phyloP scores from a whole-genome alignment of 2,888 invertebrate genomes.

The Dilophus febrilis region DNA sequence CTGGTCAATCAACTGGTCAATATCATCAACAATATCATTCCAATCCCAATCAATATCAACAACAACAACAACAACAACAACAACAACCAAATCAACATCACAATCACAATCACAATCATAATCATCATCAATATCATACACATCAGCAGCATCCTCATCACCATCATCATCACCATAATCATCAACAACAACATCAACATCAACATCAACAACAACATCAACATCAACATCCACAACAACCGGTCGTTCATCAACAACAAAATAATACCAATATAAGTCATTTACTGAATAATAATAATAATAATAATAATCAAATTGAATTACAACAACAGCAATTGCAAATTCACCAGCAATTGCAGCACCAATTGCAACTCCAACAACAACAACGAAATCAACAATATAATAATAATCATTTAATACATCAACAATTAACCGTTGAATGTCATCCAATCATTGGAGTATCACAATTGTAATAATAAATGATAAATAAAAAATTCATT shows the following conservation, averaged over 20 bases:
- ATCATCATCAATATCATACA: too few relatives aligned
- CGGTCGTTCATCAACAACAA: too few relatives aligned
- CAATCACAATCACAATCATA: slow-evolving; percentile 15
- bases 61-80: slow-evolving; percentile 13
- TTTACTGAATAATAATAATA: too few relatives aligned
- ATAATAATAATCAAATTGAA: too few relatives aligned
- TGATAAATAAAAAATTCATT: too few relatives aligned
- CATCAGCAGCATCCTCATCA: slow-evolving; percentile 8
- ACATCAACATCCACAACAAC: slow-evolving; percentile 9
- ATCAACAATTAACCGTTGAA: neutral
- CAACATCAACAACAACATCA: slow-evolving; percentile 8
- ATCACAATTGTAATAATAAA: too few relatives aligned
- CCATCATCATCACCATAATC: neutral
- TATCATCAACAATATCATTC: too few relatives aligned
- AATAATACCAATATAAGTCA: too few relatives aligned
- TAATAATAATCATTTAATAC: too few relatives aligned
- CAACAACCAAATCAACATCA: slow-evolving; percentile 10
- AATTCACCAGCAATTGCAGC: too few relatives aligned
- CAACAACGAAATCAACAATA: slow-evolving; percentile 5
- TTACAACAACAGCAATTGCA: too few relatives aligned
- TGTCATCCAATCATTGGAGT: neutral
- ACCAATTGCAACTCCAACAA: slow-evolving; percentile 2
- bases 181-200: slow-evolving; percentile 2
- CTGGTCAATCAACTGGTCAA: too few relatives aligned
- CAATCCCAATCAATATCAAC: slow-evolving; percentile 13